Evolutionary conservation across 2,888 invertebrate species (phyloP).

Genomic region (Branchinecta sandiegonensis): DNA sequence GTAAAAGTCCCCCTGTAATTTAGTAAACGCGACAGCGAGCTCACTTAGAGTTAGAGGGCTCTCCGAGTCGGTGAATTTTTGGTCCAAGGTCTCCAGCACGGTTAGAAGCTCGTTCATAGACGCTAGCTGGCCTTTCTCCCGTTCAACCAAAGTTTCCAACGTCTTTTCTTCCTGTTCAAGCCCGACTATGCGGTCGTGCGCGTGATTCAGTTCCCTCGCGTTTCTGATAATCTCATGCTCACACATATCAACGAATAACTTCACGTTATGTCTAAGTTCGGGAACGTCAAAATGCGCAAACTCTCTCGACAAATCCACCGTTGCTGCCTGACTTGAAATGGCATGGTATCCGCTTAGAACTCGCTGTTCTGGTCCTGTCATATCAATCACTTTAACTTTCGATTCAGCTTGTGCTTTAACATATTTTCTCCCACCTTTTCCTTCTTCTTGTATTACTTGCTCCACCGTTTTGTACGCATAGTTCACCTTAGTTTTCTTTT

Average conservation of each 20-base stretch:
- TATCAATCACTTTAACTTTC: constrained; percentile 93
- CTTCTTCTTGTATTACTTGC: constrained; percentile 76
- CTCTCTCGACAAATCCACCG: constrained; percentile 41
- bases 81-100: constrained; percentile 48
- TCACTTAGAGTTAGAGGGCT: constrained; percentile 44
- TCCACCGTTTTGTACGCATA: constrained; percentile 72
- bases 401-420: constrained; percentile 33
- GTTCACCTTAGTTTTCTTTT: constrained; percentile 38
- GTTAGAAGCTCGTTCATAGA: constrained; percentile 52
- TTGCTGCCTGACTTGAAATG: constrained; percentile 48
- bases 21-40: constrained; percentile 43
- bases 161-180: constrained; percentile 63
- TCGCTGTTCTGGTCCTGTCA: constrained; percentile 90
- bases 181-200: constrained; percentile 61
- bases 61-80: constrained; percentile 29
- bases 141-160: constrained; percentile 48
- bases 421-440: constrained; percentile 22
- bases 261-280: constrained; percentile 80
- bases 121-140: constrained; percentile 57
- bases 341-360: constrained; percentile 87
- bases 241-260: constrained; percentile 71
- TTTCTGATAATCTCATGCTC: constrained; percentile 88
- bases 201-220: constrained; percentile 57
- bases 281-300: constrained; percentile 47
- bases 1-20: constrained; percentile 46